Evolutionary conservation across 2,888 invertebrate species (phyloP).

Genomic region (Thera britannica): DNA sequence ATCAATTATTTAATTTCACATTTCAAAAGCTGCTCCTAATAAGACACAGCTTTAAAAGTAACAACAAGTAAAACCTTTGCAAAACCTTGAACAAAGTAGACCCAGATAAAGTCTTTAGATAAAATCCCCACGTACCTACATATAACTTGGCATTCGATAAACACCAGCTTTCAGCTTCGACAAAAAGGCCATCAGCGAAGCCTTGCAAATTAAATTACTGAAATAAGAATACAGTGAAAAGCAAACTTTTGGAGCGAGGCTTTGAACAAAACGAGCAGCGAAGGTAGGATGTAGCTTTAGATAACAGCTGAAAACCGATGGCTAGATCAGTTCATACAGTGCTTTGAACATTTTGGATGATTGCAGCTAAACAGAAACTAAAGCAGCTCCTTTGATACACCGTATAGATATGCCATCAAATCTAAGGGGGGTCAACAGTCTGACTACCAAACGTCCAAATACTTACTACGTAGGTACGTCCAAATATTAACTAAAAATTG

Average conservation of each 20-base stretch:
- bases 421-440: too few species aligned
- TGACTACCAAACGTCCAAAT: too few species aligned
- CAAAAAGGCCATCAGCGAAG: slow-evolving; percentile 41
- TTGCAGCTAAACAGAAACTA: too few species aligned
- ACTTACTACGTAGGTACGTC: too few species aligned
- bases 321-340: slow-evolving; percentile 7
- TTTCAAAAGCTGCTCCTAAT: neutral
- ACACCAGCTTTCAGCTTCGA: slow-evolving; percentile 40
- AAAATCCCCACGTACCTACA: slow-evolving; percentile 30
- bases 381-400: too few species aligned
- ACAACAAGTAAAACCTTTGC: slow-evolving; percentile 10
- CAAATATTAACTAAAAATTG: too few species aligned
- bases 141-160: slow-evolving; percentile 43
- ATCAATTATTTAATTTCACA: neutral
- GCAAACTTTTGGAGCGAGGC: slow-evolving; percentile 51
- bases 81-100: slow-evolving; percentile 23
- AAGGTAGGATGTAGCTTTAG: slow-evolving; percentile 33
- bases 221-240: slow-evolving; percentile 54
- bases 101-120: slow-evolving; percentile 28
- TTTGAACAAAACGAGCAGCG: slow-evolving; percentile 48
- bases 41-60: slow-evolving; percentile 7
- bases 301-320: slow-evolving; percentile 18
- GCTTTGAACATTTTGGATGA: too few species aligned
- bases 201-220: slow-evolving; percentile 53
- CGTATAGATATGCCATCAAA: too few species aligned